Evolutionary conservation across 2,113 vertebrate species (phyloP).

Genomic region (Scortum barcoo): DNA sequence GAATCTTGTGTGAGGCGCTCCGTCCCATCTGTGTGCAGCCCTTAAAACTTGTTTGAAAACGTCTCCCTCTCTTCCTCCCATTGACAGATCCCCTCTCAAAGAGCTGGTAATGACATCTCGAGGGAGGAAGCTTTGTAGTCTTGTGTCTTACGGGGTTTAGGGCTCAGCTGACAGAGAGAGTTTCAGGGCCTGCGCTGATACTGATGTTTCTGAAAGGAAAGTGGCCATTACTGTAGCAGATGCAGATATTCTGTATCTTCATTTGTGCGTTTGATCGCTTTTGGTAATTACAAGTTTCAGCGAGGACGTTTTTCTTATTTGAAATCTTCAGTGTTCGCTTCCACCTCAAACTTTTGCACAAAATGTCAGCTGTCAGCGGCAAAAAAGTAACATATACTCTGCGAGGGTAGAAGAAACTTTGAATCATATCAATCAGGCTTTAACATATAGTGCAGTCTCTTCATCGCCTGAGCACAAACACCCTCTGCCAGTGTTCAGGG

Average conservation of each 20-base stretch:
- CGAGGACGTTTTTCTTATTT: background rate
- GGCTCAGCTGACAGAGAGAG: constrained; percentile 3
- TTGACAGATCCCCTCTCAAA: constrained; percentile 21
- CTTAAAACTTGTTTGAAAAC: constrained; percentile 23
- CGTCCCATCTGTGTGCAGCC: constrained; percentile 7
- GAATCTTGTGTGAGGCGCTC: background rate
- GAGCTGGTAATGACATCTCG: constrained; percentile 54
- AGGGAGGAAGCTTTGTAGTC: constrained; percentile 32
- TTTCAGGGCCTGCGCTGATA: background rate
- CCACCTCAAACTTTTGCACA: background rate
- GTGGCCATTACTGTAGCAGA: background rate
- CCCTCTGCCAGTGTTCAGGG: background rate
- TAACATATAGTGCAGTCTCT: no score
- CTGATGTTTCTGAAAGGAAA: constrained; percentile 6
- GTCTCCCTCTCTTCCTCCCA: constrained; percentile 7
- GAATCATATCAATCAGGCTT: background rate
- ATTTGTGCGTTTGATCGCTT: background rate
- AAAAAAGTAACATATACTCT: background rate
- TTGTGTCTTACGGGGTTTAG: background rate
- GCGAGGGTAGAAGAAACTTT: background rate
- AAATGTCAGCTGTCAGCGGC: background rate
- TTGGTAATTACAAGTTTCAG: background rate
- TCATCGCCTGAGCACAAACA: background rate
- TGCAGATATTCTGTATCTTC: background rate
- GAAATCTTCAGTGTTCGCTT: background rate